Evolutionary conservation across 2,797 vertebrate genomes (phyloP).

Genomic region (Lophius americanus): DNA sequence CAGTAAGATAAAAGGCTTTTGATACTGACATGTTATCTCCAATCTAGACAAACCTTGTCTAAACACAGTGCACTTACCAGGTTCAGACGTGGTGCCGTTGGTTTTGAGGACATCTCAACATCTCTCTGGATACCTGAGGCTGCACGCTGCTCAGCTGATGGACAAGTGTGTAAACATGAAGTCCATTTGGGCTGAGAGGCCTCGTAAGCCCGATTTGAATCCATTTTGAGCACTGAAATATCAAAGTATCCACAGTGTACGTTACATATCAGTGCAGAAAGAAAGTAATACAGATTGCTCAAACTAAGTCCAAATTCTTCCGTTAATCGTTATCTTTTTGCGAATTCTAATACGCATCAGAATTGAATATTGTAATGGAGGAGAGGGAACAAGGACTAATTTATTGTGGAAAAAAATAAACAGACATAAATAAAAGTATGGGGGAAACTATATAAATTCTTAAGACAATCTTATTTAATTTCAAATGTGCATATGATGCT

Average conservation of each 20-base stretch:
- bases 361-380: background rate
- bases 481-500: background rate
- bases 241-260: conserved; percentile 45
- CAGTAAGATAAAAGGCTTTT: conserved; percentile 62
- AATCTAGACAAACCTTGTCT: conserved; percentile 75
- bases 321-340: conserved; percentile 2
- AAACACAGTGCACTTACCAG: conserved; percentile 81
- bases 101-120: conserved; percentile 70
- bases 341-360: background rate
- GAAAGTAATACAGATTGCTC: conserved; percentile 10
- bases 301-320: background rate
- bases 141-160: conserved; percentile 69
- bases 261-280: conserved; percentile 27
- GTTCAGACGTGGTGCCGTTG: conserved; percentile 53
- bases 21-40: conserved; percentile 69
- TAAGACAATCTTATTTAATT: background rate
- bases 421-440: background rate
- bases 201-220: conserved; percentile 73
- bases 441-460: background rate
- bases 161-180: conserved; percentile 84
- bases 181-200: conserved; percentile 75
- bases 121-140: conserved; percentile 75
- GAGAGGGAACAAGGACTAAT: conserved; percentile 5
- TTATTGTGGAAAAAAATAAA: background rate
- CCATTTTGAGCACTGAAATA: conserved; percentile 60